phyloP scores from a whole-genome alignment of 2,797 vertebrate genomes.

The Chaenodraco wilsoni region DNA sequence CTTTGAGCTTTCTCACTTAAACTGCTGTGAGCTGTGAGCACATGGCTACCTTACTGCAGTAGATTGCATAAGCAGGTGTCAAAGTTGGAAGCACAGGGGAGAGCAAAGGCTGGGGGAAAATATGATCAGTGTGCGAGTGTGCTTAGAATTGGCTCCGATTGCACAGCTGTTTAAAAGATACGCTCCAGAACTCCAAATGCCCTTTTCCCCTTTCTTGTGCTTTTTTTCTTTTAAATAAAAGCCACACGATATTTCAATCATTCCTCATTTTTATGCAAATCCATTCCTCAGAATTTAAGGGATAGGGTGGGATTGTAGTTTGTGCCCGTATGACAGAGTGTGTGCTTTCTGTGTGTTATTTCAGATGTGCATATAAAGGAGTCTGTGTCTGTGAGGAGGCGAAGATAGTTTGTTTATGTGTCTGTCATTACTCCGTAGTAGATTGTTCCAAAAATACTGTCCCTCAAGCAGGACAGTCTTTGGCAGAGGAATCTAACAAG shows the following conservation, averaged over 20 bases:
- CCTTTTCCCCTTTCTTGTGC: constrained; percentile 6
- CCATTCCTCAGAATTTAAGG: constrained; percentile 26
- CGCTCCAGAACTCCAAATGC: constrained; percentile 45
- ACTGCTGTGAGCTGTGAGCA: constrained; percentile 45
- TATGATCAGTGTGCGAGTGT: constrained; percentile 71
- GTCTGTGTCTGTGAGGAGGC: constrained; percentile 3
- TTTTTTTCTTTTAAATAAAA: constrained; percentile 57
- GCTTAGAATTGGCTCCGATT: constrained; percentile 62
- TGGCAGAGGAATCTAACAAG: constrained; percentile 56
- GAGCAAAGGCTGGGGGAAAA: constrained; percentile 72
- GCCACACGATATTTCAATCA: constrained; percentile 50
- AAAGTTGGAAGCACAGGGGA: constrained; percentile 65
- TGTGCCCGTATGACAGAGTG: constrained; percentile 1
- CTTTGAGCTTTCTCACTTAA: constrained; percentile 22
- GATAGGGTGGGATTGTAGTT: constrained; percentile 21
- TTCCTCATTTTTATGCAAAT: constrained; percentile 48
- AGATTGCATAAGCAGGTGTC: constrained; percentile 80
- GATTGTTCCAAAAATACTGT: constrained; percentile 58
- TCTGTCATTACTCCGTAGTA: constrained; percentile 53
- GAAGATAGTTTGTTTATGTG: constrained; percentile 60
- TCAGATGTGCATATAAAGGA: neutral
- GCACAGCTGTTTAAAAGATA: constrained; percentile 82
- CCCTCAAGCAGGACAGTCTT: constrained; percentile 61
- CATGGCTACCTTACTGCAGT: constrained; percentile 64
- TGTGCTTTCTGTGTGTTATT: constrained; percentile 28